Percentiles rank a stretch among this genome's conserved stretches.
phyloP scores from a whole-genome alignment of 2,888 invertebrate species.

The Merodon equestris region DNA sequence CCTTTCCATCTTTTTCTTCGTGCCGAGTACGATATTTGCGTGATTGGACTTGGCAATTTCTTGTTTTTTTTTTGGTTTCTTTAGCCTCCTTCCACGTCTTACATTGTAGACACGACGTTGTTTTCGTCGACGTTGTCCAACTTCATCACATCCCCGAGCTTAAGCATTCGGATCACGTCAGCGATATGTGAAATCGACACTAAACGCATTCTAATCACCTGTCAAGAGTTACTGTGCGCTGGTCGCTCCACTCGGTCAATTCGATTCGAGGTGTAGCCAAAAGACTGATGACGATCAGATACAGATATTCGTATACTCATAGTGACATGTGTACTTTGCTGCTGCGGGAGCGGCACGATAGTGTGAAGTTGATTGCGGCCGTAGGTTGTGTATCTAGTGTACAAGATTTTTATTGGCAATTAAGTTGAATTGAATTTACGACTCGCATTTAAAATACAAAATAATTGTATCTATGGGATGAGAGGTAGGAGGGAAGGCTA shows the following conservation, averaged over 20 bases:
- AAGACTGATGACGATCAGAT: not conserved
- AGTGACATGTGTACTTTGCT: not conserved
- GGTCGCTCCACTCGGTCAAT: not conserved
- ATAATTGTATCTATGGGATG: too few species aligned
- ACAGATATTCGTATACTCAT: not conserved
- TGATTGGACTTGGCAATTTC: constrained; percentile 54
- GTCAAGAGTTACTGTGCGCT: constrained; percentile 7
- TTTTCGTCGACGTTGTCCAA: constrained; percentile 4
- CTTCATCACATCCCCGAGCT: constrained; percentile 9
- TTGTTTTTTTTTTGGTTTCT: constrained; percentile 42
- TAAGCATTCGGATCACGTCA: constrained; percentile 50
- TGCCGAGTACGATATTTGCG: constrained; percentile 25
- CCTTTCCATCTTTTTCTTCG: too few species aligned
- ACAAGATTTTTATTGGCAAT: constrained; percentile 55
- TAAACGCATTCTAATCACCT: constrained; percentile 56
- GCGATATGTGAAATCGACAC: constrained; percentile 59
- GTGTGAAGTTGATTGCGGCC: too few species aligned
- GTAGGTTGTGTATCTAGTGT: constrained; percentile 2
- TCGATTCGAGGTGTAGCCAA: constrained; percentile 5
- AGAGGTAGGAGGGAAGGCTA: not conserved
- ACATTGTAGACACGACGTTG: too few species aligned
- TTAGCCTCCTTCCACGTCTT: too few species aligned
- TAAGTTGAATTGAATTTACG: constrained; percentile 51
- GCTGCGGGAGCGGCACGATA: too few species aligned
- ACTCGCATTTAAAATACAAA: constrained; percentile 51